Evolutionary conservation across 2,888 invertebrate species (phyloP).

Genomic region (Stegana nigrithorax): DNA sequence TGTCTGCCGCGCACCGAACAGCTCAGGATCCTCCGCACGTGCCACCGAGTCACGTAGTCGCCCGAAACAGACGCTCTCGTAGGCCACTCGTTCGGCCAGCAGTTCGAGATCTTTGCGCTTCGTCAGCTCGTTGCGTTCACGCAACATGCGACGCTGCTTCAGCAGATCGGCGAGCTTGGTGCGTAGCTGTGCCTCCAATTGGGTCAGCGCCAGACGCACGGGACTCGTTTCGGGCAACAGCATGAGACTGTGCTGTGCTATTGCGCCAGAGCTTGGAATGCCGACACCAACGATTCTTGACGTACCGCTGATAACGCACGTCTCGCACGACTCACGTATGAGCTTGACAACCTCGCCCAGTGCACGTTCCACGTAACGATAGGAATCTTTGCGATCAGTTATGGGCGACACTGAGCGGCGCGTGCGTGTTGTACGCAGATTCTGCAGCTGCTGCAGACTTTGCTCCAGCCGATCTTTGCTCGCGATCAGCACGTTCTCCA

Average conservation of each 20-base stretch:
- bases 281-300: conserved; percentile 28
- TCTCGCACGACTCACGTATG: conserved; percentile 73
- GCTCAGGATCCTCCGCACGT: conserved; percentile 72
- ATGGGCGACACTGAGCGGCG: conserved; percentile 76
- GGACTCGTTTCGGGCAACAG: conserved; percentile 70
- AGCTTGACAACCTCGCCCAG: conserved; percentile 75
- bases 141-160: conserved; percentile 75
- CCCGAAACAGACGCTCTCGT: conserved; percentile 80
- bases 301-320: conserved; percentile 71
- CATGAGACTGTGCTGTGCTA: conserved; percentile 58
- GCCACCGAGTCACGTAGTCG: conserved; percentile 77
- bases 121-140: conserved; percentile 77
- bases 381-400: conserved; percentile 75
- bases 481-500: conserved; percentile 74
- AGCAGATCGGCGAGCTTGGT: conserved; percentile 78
- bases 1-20: conserved; percentile 74
- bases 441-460: conserved; percentile 75
- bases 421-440: conserved; percentile 73
- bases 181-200: conserved; percentile 77
- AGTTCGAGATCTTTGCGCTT: conserved; percentile 77
- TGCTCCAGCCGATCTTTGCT: conserved; percentile 78
- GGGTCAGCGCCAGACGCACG: conserved; percentile 73
- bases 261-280: not conserved
- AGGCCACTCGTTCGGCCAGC: conserved; percentile 83
- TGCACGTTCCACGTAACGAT: conserved; percentile 75